Base-by-base conservation (phyloP, 2,113 vertebrate species). In the Seriola rivoliana region DNA sequence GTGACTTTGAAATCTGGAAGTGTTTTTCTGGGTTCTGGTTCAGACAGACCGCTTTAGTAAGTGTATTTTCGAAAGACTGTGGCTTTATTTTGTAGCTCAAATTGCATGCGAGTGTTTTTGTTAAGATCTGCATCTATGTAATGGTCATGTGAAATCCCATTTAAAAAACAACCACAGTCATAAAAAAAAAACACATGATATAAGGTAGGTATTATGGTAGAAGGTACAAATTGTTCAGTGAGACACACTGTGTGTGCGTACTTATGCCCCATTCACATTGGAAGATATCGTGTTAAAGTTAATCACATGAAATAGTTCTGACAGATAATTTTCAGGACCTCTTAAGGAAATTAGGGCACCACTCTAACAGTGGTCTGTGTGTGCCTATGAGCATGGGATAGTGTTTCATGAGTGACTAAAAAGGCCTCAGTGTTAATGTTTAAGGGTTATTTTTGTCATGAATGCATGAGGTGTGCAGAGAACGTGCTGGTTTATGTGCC, bases 71-170 rank as follows among this genome's bases (percentile, higher is more conserved):
- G 29, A 85, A 87, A 85, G 71, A 42, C 81, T 19, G 55, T 2
- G 4, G 34, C 70, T 71, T 52, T 68, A 62, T 77, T 90, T 85
- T 71, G 40, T 1, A 38, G 60, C 71, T 82, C 14, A 75, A 85
- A 91, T 84, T 91, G 82, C 77, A 66, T 17, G 65, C 52, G 19
- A 67, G 79, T 83, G 80, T 83, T 93, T 91, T 88, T 80, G 75
- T 44, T 50, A 25, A 86, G 93, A 95, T 94, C 38, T 11, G 65
- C 84, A 94, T 94, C 93, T 82, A 34, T n/a, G 79, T 85, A 92
- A 93, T 78, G 65, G 74, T 40, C 88, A 50, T 68, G 80, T 84
- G 84, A 91, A 93, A 73, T 29, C 75, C 54, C 79, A 72, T 78
- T 88, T 85, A 78, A 84, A 44, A 50, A 85, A 68, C 7, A 52